A percentile compares a stretch with the other conserved stretches of the same genome.
These are phyloP conservation scores for Rhabdophis nuchalis DNA, from an alignment of 2,797 vertebrate genomes.

Conservation along the genomic window DNA sequence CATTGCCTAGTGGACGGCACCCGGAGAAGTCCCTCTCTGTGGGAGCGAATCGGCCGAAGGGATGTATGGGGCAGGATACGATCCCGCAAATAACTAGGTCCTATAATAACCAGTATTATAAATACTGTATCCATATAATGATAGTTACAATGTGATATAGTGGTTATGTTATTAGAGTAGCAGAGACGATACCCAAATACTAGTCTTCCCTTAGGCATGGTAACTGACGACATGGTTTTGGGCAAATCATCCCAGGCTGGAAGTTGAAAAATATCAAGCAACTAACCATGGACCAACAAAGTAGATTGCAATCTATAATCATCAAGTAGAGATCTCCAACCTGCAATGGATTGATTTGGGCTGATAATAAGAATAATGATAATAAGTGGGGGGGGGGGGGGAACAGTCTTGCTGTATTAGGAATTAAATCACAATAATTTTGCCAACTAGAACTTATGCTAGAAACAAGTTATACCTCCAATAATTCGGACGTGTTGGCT, in stretches of 20 bases:
- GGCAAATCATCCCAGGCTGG: background rate
- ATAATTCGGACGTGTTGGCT: background rate
- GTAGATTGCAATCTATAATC: background rate
- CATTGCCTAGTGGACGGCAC: too few relatives aligned
- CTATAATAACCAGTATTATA: too few relatives aligned
- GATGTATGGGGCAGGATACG: too few relatives aligned
- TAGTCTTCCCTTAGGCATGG: background rate
- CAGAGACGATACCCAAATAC: background rate
- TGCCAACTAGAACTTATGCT: background rate
- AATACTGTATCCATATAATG: background rate
- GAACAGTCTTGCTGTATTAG: conserved; percentile 9
- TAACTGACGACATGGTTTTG: background rate
- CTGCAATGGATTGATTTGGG: background rate
- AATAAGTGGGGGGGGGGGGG: background rate
- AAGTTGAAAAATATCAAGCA: background rate
- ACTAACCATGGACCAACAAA: background rate
- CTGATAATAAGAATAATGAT: background rate
- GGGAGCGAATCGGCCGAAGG: too few relatives aligned
- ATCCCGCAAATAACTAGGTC: too few relatives aligned
- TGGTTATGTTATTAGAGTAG: background rate
- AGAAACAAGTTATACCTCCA: background rate
- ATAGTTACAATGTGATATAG: background rate
- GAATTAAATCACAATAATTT: background rate
- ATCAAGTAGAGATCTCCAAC: background rate
- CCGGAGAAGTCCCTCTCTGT: too few relatives aligned